A percentile compares a stretch with the other conserved stretches of the same genome.
These are phyloP conservation scores for Metalampra italica DNA, from an alignment of 2,888 invertebrate species.

Conservation along the genomic window DNA sequence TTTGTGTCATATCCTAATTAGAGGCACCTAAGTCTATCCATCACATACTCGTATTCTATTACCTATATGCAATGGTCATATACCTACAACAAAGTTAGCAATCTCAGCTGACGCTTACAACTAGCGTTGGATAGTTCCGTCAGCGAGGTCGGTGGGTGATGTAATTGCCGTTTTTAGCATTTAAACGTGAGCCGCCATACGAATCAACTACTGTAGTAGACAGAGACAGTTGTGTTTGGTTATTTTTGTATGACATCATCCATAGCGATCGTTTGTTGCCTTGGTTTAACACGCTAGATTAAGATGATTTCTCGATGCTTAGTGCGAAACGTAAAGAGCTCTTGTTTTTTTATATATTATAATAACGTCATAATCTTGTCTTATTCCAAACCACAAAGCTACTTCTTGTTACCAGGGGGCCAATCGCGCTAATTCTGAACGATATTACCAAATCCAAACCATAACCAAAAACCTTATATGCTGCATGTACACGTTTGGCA, in stretches of 20 bases:
- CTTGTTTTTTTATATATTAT: too few species aligned
- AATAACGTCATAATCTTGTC: too few species aligned
- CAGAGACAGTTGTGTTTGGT: slow-evolving; percentile 36
- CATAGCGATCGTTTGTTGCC: slow-evolving; percentile 23
- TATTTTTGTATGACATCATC: slow-evolving; percentile 64
- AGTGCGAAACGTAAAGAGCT: too few species aligned
- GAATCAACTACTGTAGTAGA: slow-evolving; percentile 16
- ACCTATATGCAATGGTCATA: not conserved
- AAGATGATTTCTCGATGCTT: not conserved
- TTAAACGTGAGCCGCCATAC: slow-evolving; percentile 44
- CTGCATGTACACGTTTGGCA: too few species aligned
- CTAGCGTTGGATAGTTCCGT: slow-evolving; percentile 45
- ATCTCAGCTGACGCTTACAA: slow-evolving; percentile 58
- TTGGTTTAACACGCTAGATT: slow-evolving; percentile 19
- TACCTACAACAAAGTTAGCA: slow-evolving; percentile 15
- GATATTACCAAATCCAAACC: too few species aligned
- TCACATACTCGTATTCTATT: too few species aligned
- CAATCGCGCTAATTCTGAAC: too few species aligned
- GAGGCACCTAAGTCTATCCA: slow-evolving; percentile 18
- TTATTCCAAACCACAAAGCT: too few species aligned
- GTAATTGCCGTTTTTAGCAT: slow-evolving; percentile 72
- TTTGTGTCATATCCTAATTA: slow-evolving; percentile 38
- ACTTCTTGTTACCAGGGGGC: too few species aligned
- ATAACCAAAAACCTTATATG: too few species aligned
- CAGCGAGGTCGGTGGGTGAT: slow-evolving; percentile 71